Conservation (phyloP, 2,888 invertebrate species). For the Caenorhabditis uteleia region DNA sequence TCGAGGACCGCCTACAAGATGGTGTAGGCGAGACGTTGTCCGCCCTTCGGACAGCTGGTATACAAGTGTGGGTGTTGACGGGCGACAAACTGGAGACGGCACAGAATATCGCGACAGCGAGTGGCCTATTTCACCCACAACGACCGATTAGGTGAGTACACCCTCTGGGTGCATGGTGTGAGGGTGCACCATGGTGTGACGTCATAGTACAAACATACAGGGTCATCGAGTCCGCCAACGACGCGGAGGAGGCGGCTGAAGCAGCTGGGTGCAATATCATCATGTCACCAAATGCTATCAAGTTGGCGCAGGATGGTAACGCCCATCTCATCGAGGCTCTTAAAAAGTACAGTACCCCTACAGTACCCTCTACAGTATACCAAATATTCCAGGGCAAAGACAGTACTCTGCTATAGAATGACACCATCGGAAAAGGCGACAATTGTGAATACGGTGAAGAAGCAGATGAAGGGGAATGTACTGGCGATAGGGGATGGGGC, state of each 20-base stretch:
- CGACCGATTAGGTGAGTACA: constrained; percentile 52
- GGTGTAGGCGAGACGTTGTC: constrained; percentile 89
- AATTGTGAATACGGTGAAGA: constrained; percentile 86
- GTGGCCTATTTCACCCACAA: constrained; percentile 77
- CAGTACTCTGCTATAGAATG: constrained; percentile 90
- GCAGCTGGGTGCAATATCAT: constrained; percentile 44
- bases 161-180: too few species aligned
- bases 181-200: too few species aligned
- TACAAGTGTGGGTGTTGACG: constrained; percentile 77
- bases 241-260: constrained; percentile 34
- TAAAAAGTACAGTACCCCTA: constrained; percentile 21
- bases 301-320: constrained; percentile 86
- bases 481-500: constrained; percentile 78
- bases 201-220: too few species aligned
- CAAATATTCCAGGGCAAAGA: constrained; percentile 66
- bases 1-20: constrained; percentile 76
- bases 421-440: constrained; percentile 82
- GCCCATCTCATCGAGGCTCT: constrained; percentile 35
- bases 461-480: constrained; percentile 78
- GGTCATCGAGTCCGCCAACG: constrained; percentile 16
- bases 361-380: not conserved
- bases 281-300: constrained; percentile 70
- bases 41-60: constrained; percentile 76
- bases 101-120: constrained; percentile 91
- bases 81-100: constrained; percentile 96